Conservation (phyloP, 2,113 vertebrate genomes). For the Lophura nycthemera region DNA sequence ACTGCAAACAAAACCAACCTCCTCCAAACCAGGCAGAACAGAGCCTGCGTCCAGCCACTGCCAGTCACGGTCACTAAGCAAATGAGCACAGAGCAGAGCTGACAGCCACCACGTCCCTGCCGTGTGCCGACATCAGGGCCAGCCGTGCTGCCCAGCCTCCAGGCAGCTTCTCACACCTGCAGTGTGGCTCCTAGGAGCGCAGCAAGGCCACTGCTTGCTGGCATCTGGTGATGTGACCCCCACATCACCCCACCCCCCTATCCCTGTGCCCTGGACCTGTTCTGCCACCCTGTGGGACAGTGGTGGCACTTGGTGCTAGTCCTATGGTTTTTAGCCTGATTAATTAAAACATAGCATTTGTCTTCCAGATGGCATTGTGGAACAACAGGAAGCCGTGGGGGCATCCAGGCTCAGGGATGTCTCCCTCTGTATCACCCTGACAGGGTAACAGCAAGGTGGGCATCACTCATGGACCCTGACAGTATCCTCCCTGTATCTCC, state of each 20-base stretch:
- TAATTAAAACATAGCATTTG: background rate
- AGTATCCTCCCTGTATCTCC: background rate
- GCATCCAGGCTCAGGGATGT: background rate
- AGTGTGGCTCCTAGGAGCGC: background rate
- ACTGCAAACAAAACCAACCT: slow-evolving; percentile 38
- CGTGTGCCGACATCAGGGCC: background rate
- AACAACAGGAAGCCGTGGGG: background rate
- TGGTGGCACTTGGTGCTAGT: background rate
- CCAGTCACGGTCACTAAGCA: slow-evolving; percentile 27
- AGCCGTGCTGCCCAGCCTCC: background rate
- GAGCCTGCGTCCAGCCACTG: fast-evolving
- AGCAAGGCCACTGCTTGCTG: background rate
- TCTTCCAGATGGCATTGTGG: background rate
- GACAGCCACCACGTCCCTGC: background rate
- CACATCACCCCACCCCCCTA: fast-evolving
- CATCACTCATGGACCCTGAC: fast-evolving
- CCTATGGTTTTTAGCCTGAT: background rate
- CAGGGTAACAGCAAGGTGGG: fast-evolving
- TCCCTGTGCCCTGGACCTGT: no score
- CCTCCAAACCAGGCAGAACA: background rate
- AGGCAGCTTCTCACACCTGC: slow-evolving; percentile 39
- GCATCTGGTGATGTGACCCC: background rate
- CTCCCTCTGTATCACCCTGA: fast-evolving
- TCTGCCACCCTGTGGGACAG: background rate
- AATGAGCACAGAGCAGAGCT: background rate